These are phyloP conservation scores for Casuarius casuarius DNA, from an alignment of 2,113 vertebrate species.

Conservation along the genomic window DNA sequence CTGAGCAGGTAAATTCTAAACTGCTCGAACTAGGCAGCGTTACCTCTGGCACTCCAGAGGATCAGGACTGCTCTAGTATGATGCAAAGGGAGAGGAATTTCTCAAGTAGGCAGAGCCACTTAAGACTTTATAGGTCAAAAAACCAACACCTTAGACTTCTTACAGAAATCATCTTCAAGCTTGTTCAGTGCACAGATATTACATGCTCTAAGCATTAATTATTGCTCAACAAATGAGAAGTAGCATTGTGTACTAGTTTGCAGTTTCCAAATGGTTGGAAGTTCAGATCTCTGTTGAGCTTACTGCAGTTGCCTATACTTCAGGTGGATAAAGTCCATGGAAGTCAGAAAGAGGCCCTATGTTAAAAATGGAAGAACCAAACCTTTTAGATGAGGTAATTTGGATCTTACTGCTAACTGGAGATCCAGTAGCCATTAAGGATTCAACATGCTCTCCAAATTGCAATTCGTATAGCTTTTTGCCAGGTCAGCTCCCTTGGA, in stretches of 20 bases:
- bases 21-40: neutral
- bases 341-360: neutral
- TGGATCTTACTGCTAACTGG: accelerated
- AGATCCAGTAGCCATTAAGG: neutral
- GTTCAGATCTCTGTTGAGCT: neutral
- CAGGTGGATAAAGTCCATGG: neutral
- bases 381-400: neutral
- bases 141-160: constrained; percentile 36
- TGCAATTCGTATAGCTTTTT: neutral
- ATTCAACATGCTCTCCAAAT: accelerated
- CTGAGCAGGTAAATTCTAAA: neutral
- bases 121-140: constrained; percentile 58
- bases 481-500: neutral
- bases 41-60: neutral
- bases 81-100: constrained; percentile 61
- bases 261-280: neutral
- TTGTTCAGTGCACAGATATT: neutral
- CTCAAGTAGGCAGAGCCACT: constrained; percentile 38
- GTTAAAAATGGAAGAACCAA: neutral
- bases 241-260: neutral
- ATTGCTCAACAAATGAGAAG: neutral
- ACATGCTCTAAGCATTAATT: neutral
- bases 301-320: neutral
- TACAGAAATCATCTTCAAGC: neutral
- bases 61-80: neutral